A percentile compares a stretch with the other conserved stretches of the same genome.
phyloP scores from a whole-genome alignment of 1,140 invertebrate genomes.

The Pogonus chalceus region DNA sequence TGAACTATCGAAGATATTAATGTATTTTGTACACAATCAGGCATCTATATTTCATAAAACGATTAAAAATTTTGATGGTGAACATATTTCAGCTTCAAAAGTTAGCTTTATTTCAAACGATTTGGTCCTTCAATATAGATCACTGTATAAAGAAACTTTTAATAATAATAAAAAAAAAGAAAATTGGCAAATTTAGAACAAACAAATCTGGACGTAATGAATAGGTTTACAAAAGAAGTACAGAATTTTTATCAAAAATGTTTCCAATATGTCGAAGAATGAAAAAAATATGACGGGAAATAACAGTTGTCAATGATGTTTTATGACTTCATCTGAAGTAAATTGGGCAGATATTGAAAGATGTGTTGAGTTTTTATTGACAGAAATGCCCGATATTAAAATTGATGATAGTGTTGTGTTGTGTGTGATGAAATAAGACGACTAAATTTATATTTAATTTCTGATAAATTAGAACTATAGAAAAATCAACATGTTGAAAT shows the following conservation, averaged over 20 bases:
- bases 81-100: constrained; percentile 7
- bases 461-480: not conserved
- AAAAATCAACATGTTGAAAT: not conserved
- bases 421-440: not conserved
- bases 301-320: too few species aligned
- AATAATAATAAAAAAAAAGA: constrained; percentile 4
- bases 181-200: not conserved
- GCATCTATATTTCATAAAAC: constrained; percentile 8
- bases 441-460: not conserved
- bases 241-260: too few species aligned
- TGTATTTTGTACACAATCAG: constrained; percentile 6
- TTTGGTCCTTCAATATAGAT: not conserved
- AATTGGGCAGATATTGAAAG: not conserved
- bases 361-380: not conserved
- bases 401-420: not conserved
- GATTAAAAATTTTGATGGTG: not conserved
- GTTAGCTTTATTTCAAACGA: constrained; percentile 10
- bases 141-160: not conserved
- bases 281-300: too few species aligned
- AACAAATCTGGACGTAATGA: not conserved
- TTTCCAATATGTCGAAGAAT: too few species aligned
- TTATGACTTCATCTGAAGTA: not conserved
- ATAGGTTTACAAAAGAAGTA: too few species aligned
- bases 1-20: not conserved
- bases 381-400: not conserved